Conservation (phyloP, 2,888 invertebrate species). For the Coenonympha arcania region DNA sequence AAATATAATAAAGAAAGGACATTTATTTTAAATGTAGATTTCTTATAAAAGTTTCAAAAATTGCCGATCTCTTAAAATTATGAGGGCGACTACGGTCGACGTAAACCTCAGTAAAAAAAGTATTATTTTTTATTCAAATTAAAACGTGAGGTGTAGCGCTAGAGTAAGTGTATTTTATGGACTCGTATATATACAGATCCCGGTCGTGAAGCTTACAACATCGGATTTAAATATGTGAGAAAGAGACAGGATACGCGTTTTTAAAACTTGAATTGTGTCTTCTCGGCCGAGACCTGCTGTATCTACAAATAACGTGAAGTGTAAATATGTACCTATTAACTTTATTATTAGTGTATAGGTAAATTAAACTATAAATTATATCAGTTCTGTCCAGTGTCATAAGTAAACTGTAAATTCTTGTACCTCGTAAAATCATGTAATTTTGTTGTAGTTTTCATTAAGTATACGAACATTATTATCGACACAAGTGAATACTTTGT, state of each 20-base stretch:
- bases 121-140: slow-evolving; percentile 24
- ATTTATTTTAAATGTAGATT: background rate
- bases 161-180: background rate
- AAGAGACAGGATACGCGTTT: too few relatives aligned
- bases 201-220: too few relatives aligned
- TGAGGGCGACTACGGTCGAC: slow-evolving; percentile 9
- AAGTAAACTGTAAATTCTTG: slow-evolving; percentile 30
- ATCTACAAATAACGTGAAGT: slow-evolving; percentile 28
- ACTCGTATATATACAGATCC: background rate
- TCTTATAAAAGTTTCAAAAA: background rate
- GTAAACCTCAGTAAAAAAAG: slow-evolving; percentile 17
- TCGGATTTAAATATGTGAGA: too few relatives aligned
- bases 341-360: slow-evolving; percentile 25
- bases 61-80: slow-evolving; percentile 14
- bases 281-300: too few relatives aligned
- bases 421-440: slow-evolving; percentile 17
- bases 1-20: slow-evolving; percentile 27
- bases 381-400: slow-evolving; percentile 61
- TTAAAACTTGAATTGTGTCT: too few relatives aligned
- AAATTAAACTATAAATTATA: slow-evolving; percentile 34
- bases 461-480: slow-evolving; percentile 33
- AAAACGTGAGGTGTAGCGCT: background rate
- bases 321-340: slow-evolving; percentile 62
- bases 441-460: slow-evolving; percentile 18
- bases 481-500: slow-evolving; percentile 67